Conservation (phyloP, 1,140 invertebrate species). For the Physella acuta region DNA sequence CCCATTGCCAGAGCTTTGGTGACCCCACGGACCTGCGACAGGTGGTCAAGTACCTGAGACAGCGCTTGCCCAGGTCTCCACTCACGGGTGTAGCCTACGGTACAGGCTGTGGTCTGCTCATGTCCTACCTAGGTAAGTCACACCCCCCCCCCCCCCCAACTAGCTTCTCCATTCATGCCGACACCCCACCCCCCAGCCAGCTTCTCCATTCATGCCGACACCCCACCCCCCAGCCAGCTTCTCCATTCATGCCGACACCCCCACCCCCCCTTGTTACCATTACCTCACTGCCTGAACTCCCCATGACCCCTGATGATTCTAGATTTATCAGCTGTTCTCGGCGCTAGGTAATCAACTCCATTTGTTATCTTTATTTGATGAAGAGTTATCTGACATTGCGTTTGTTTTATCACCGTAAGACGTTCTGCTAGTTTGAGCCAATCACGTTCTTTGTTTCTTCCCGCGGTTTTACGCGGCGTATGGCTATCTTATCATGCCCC, state of each 20-base stretch:
- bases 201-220: too few relatives aligned
- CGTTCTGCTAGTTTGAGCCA: too few relatives aligned
- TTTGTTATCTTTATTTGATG: neutral
- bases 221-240: too few relatives aligned
- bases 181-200: neutral
- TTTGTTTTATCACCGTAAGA: too few relatives aligned
- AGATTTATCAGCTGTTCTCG: neutral
- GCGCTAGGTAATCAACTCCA: neutral
- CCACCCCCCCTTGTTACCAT: too few relatives aligned
- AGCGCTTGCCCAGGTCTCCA: slow-evolving; percentile 31
- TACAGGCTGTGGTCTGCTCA: slow-evolving; percentile 41
- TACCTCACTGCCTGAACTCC: neutral
- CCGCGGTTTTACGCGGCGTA: too few relatives aligned
- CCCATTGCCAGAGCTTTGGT: slow-evolving; percentile 43
- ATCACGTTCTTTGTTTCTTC: too few relatives aligned
- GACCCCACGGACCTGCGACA: slow-evolving; percentile 45
- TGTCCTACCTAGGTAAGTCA: slow-evolving; percentile 50
- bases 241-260: too few relatives aligned
- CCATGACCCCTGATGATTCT: neutral
- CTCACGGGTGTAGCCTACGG: slow-evolving; percentile 40
- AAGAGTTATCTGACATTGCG: too few relatives aligned
- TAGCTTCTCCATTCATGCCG: neutral
- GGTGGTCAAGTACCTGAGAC: slow-evolving; percentile 42
- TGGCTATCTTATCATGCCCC: too few relatives aligned
- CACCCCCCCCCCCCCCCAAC: neutral